Base-by-base conservation (phyloP, 2,888 invertebrate genomes). In the Yponomeuta cagnagella region DNA sequence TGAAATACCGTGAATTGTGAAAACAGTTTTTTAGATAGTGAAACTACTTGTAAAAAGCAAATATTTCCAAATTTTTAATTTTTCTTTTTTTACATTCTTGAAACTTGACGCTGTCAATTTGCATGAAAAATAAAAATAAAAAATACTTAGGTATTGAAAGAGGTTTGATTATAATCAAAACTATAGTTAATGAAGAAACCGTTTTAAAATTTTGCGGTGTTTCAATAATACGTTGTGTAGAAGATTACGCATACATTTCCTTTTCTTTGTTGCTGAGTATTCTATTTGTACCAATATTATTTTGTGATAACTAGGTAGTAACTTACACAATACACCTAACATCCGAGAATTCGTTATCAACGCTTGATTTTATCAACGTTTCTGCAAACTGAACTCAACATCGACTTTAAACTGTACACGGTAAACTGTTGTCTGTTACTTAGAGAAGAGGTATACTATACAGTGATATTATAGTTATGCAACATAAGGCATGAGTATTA, bases 401-500 rank as follows among this genome's bases (percentile, higher is more conserved):
- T 33, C 65, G 65, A 65, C 65, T 65, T 65, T 65, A 65, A 58
- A 58, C 65, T 65, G 6, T 68, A 68, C 68, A 52, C 23, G n/a
- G 66, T 15, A 68, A 15, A 30, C 52, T 30, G 30, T 58, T 48
- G 68, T 52, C 68, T 63, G 69, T 69, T 8, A 58, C 9, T 69
- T 15, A 33, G 5, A 15, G 15, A 58, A 58, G 1, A 58, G 12
- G 15, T 15, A 58, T 58, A 15, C 52, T 58, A 58, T 58, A 58
- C 52, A 58, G 15, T 15, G 52, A 58, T 69, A 68, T 63, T 70
- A 75, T 78, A 73, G 77, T 80, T 82, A 81, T 82, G 79, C 82
- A 80, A 82, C 78, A 74, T 74, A 77, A 78, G 75, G 78, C 77
- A 80, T 77, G 79, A 79, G 78, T 73, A 78, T 79, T 72, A 63